phyloP scores from a whole-genome alignment of 2,888 invertebrate genomes.

The Aromia moschata region DNA sequence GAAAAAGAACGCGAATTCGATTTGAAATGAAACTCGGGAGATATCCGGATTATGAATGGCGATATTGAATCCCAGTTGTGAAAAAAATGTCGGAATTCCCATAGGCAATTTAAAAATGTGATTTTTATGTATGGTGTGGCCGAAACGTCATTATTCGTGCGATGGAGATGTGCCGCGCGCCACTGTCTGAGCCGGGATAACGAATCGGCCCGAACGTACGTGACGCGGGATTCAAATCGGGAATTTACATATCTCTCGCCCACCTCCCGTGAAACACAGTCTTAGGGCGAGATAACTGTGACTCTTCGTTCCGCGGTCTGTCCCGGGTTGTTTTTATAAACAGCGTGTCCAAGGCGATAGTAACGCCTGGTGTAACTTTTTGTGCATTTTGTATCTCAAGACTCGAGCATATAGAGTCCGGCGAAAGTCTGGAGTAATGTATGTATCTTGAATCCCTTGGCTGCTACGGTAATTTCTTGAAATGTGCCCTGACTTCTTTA shows the following conservation, averaged over 20 bases:
- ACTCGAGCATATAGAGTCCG: too few relatives aligned
- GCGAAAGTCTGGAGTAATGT: too few relatives aligned
- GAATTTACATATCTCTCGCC: constrained; percentile 18
- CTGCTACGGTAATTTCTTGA: too few relatives aligned
- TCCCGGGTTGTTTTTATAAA: too few relatives aligned
- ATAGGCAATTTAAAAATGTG: constrained; percentile 40
- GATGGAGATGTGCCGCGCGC: constrained; percentile 26
- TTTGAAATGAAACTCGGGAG: constrained; percentile 26
- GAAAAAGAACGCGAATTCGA: constrained; percentile 15
- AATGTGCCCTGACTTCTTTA: too few relatives aligned
- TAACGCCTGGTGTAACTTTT: too few relatives aligned
- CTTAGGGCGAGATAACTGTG: too few relatives aligned
- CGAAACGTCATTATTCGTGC: constrained; percentile 35
- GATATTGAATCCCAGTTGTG: constrained; percentile 21
- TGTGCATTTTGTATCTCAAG: too few relatives aligned
- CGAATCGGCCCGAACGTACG: constrained; percentile 50
- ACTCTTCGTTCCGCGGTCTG: too few relatives aligned
- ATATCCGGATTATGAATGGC: constrained; percentile 14
- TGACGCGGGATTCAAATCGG: constrained; percentile 42
- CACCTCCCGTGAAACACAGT: constrained; percentile 17
- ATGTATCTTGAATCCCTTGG: too few relatives aligned
- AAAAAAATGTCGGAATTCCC: constrained; percentile 35
- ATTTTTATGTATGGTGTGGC: constrained; percentile 41
- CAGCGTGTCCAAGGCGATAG: too few relatives aligned
- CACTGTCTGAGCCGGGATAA: constrained; percentile 48